Evolutionary conservation across 2,113 vertebrate genomes (phyloP).

Genomic region (Carassius gibelio): DNA sequence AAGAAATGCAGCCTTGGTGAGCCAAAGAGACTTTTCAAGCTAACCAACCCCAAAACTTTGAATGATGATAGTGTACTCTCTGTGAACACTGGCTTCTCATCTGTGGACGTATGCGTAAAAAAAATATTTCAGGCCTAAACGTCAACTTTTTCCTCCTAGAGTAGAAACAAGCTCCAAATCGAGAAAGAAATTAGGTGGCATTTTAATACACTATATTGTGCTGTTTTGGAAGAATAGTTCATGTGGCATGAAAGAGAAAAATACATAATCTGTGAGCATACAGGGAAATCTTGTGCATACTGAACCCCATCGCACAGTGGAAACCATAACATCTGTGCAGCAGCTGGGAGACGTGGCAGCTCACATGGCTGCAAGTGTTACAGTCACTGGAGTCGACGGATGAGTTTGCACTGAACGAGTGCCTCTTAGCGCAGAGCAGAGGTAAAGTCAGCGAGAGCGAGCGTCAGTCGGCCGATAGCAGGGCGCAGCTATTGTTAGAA

Average conservation of each 20-base stretch:
- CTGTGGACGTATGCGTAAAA: neutral
- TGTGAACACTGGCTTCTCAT: neutral
- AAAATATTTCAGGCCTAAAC: neutral
- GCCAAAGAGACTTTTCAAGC: neutral
- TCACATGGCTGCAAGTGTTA: neutral
- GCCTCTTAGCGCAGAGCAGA: constrained; percentile 2
- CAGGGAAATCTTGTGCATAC: neutral
- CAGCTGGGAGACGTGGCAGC: neutral
- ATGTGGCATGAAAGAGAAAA: neutral
- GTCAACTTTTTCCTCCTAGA: neutral
- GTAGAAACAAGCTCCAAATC: neutral
- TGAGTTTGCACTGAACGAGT: neutral
- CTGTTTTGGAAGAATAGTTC: neutral
- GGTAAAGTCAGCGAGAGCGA: constrained; percentile 1
- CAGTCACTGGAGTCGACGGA: neutral
- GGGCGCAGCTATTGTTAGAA: constrained; percentile 63
- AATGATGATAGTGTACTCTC: neutral
- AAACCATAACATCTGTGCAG: constrained; percentile 15
- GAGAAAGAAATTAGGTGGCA: neutral
- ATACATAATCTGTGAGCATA: constrained; percentile 1
- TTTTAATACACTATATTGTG: neutral
- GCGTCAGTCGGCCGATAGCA: neutral
- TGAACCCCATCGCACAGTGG: neutral
- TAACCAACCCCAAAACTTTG: neutral
- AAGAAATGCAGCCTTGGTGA: neutral